Evolutionary conservation across 1,140 invertebrate genomes (phyloP).

Genomic region (Hormaphis cornu): DNA sequence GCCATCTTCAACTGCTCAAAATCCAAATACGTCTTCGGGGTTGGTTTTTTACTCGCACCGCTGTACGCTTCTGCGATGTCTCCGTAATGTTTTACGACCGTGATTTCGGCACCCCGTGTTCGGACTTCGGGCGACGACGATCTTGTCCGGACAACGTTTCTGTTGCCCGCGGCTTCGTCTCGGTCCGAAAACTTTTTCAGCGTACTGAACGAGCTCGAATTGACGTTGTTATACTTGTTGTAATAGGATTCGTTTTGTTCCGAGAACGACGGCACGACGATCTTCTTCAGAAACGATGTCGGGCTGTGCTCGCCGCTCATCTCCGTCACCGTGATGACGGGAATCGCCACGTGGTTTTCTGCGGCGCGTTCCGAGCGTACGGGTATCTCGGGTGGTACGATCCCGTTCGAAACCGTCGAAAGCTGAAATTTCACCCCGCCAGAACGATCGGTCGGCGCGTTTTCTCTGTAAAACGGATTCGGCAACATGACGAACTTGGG

Average conservation of each 20-base stretch:
- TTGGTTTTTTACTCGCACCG: slow-evolving; percentile 46
- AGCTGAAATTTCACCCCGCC: not conserved
- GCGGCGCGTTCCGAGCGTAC: not conserved
- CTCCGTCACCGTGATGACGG: slow-evolving; percentile 39
- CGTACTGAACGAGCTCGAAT: not conserved
- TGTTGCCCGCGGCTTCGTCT: not conserved
- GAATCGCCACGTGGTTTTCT: slow-evolving; percentile 34
- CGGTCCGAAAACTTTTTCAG: not conserved
- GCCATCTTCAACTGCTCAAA: slow-evolving; percentile 54
- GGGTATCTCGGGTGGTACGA: slow-evolving; percentile 35
- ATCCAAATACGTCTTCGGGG: slow-evolving; percentile 50
- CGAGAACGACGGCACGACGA: not conserved
- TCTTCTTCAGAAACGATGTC: not conserved
- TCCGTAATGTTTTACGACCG: slow-evolving; percentile 67
- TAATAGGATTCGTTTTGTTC: not conserved
- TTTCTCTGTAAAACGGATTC: slow-evolving; percentile 2
- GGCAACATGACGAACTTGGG: not conserved
- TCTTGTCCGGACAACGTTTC: not conserved
- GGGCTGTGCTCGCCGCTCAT: not conserved
- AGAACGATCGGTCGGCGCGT: not conserved
- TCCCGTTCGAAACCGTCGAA: slow-evolving; percentile 36
- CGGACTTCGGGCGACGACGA: not conserved
- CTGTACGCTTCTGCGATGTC: slow-evolving; percentile 61
- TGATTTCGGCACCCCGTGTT: slow-evolving; percentile 40
- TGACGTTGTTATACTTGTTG: not conserved